Evolutionary conservation across 2,113 vertebrate species (phyloP), one percentile per base, ranked within the genome.

Genomic region (Chascanopsetta lugubris): DNA sequence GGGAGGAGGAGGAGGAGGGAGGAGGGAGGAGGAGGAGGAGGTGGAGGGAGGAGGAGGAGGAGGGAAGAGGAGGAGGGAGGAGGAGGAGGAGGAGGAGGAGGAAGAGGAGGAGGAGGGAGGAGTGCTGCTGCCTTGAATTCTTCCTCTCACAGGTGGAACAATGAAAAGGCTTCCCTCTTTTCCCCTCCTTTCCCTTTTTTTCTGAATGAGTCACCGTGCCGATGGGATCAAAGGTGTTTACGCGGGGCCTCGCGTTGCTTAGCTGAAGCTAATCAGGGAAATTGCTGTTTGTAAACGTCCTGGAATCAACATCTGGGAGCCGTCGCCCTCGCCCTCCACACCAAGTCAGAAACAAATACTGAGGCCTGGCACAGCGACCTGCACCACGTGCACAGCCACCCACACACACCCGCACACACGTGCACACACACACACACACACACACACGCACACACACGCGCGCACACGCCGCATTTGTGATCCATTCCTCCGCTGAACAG

Each of bases 281-380:
- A 91, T 88, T 79, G 70, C 88, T 88, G 90, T 92, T 90, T 90
- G 87, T 91, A 92, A 92, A 92, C 84, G 57, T 62, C 80, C 46
- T 70, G 42, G 72, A 75, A 85, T 88, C 81, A 87, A 91, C 91
- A 90, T 90, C 85, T 88, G 78, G 88, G 77, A 85, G 77, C 80
- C 71, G 85, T 82, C 68, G 21, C 71, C 53, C 29, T 57, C 72
- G 21, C 72, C 49, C 69, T 68, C 45, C 62, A 30, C 54, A 82
- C 75, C 69, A 46, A 77, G 77, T 81, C 77, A 79, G 57, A 71
- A 76, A 80, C 79, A 79, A 77, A 78, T 7, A 82, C 66, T 56
- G 57, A 71, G 42, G 65, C 67, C 69, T 25, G 64, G 63, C 55
- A 63, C 59, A 66, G 67, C 70, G 43, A 50, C 67, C 43, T 29